phyloP scores from a whole-genome alignment of 2,113 vertebrate genomes.

The Pristiophorus japonicus region DNA sequence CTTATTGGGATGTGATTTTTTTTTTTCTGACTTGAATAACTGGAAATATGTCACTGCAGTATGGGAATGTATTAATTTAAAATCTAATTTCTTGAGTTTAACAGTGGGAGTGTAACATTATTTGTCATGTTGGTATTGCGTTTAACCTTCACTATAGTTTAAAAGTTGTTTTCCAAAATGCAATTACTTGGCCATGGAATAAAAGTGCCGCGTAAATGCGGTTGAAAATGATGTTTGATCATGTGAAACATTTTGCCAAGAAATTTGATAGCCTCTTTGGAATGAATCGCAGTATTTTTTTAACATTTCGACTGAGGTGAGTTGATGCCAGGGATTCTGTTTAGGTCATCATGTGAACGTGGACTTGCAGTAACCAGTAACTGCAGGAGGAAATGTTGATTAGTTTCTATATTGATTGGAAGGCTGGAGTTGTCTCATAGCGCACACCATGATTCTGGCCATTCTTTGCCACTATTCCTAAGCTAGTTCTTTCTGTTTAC shows the following conservation, averaged over 20 bases:
- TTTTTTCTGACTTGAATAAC: too few species aligned
- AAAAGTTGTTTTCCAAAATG: neutral
- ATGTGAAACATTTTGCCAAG: neutral
- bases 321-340: neutral
- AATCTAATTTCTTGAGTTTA: neutral
- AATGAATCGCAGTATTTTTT: neutral
- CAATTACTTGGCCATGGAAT: neutral
- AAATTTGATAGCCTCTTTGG: neutral
- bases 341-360: neutral
- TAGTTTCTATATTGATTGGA: neutral
- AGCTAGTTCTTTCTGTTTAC: neutral
- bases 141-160: neutral
- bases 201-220: neutral
- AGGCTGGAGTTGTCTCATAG: neutral
- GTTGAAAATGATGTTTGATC: constrained; percentile 16
- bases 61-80: neutral
- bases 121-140: neutral
- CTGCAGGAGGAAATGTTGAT: neutral
- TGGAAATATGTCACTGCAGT: neutral
- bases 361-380: neutral
- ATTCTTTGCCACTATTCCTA: neutral
- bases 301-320: neutral
- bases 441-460: neutral
- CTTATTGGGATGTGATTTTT: too few species aligned
- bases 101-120: neutral